Base-by-base conservation (phyloP, 37 sponge, comb jelly and placozoan species). In the Geodia barretti region DNA sequence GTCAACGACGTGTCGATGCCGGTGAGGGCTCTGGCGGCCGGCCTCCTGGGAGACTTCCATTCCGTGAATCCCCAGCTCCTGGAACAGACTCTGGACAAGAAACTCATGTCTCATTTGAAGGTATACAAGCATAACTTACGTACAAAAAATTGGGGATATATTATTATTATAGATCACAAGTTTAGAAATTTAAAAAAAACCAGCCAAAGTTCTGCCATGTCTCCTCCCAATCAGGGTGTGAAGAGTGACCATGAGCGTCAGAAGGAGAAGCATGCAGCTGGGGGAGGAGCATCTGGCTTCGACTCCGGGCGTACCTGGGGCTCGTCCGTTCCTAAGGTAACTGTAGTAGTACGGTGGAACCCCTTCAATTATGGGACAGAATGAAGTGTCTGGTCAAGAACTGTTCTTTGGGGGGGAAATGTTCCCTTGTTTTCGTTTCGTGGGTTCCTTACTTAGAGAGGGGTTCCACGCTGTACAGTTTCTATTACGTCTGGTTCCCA, bases 41-140 rank as follows among this genome's bases (percentile, higher is more conserved):
- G 33, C 1, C 83, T 92, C 11, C 88, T 95, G 31, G 83, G 88
- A 11, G 75, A 81, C 24, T 92, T 92, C 69, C 42, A 60, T 7
- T 17, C 39, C 4, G 94, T 90, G 37, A 89, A 76, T 30, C 30
- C 47, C 19, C 78, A 86, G 69, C 92, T 92, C 70, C 62, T 95
- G 21, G 64, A 86, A 4, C 96, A 95, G 73, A 95, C 96, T 1
- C 72, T 95, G 41, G 96, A 95, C 70, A 95, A 95, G 84, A 95
- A 95, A 79, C 87, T 95, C 33, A 95, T 95, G 96, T 95, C 96
- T 1, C 93, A 92, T 72, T 64, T 95, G 61, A 86, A 80, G 91
- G 91, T 90, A 39, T 2, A 54, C 28, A n/a, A n/a, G n/a, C n/a
- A n/a, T n/a, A n/a, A n/a, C n/a, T n/a, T n/a, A n/a, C n/a, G n/a